These are phyloP conservation scores for Anarhynchus alexandrinus DNA, from an alignment of 2,113 vertebrate genomes.

Conservation along the genomic window DNA sequence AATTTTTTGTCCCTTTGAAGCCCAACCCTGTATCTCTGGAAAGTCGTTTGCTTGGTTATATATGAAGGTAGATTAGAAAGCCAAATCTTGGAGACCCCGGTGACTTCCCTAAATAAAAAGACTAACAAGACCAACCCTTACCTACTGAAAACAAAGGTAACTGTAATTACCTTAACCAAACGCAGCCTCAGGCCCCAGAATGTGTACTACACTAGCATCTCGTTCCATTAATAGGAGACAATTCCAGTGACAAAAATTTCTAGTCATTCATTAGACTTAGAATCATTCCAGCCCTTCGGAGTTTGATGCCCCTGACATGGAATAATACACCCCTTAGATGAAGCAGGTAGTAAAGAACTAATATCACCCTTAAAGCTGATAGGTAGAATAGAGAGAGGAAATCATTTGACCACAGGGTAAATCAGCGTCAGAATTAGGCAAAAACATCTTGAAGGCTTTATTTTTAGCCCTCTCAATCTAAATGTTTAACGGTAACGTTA, in stretches of 20 bases:
- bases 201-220: background rate
- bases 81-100: background rate
- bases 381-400: background rate
- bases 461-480: background rate
- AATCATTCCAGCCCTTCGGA: background rate
- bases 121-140: background rate
- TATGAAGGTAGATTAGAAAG: background rate
- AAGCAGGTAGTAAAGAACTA: background rate
- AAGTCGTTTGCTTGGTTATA: background rate
- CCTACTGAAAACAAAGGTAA: background rate
- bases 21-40: background rate
- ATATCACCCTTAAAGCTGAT: background rate
- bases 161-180: background rate
- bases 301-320: background rate
- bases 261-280: background rate
- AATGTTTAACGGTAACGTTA: background rate
- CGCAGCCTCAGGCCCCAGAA: background rate
- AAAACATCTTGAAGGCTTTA: background rate
- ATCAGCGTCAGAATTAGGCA: background rate
- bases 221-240: background rate
- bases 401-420: background rate
- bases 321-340: background rate
- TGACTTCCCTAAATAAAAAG: background rate
- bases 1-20: background rate
- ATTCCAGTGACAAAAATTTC: background rate